Percentiles rank a stretch among this genome's conserved stretches.
Evolutionary conservation across 2,113 vertebrate species (phyloP).

Genomic region (Plestiodon gilberti): DNA sequence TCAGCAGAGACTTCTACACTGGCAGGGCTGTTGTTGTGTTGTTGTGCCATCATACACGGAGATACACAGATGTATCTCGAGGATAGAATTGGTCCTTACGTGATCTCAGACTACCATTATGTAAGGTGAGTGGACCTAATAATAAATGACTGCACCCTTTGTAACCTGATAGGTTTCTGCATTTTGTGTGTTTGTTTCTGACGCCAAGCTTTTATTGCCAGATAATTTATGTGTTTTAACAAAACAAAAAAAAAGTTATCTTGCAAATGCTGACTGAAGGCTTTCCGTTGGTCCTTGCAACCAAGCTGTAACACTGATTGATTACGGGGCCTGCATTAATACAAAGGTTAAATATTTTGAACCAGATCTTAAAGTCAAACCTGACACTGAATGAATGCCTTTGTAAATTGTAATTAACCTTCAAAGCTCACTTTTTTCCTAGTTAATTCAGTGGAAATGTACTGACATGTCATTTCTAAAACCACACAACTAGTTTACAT

Average conservation of each 20-base stretch:
- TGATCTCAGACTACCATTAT: no score
- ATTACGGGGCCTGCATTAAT: conserved; percentile 54
- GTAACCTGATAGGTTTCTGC: not conserved
- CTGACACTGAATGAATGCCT: conserved; percentile 60
- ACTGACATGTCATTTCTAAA: conserved; percentile 25
- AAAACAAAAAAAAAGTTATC: conserved; percentile 14
- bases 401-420: conserved; percentile 45
- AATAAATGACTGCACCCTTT: not conserved
- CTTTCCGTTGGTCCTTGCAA: conserved; percentile 53
- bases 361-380: conserved; percentile 42
- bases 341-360: conserved; percentile 66
- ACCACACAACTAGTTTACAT: not conserved
- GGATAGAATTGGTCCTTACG: no score
- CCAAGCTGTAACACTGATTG: conserved; percentile 57
- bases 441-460: conserved; percentile 37
- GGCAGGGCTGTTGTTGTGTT: no score
- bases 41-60: no score
- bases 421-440: conserved; percentile 35
- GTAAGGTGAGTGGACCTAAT: no score
- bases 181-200: not conserved
- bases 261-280: conserved; percentile 57
- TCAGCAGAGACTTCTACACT: no score
- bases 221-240: conserved; percentile 25
- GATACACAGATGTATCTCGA: no score
- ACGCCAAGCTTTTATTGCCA: conserved; percentile 20